Evolutionary conservation across 1,140 invertebrate species (phyloP).

Genomic region (Lepidostoma basale): DNA sequence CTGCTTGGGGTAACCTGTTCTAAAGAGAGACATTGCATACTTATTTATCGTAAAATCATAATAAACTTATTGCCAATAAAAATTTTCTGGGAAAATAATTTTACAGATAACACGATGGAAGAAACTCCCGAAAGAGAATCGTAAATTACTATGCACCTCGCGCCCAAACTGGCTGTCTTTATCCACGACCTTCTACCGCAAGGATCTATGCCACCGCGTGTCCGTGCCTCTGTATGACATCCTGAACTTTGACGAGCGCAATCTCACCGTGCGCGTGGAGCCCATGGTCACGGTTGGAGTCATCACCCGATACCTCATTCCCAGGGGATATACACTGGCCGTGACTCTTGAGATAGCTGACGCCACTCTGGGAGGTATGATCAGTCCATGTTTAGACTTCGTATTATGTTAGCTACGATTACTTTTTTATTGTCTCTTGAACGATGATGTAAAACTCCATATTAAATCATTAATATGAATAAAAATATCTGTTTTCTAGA

Average conservation of each 20-base stretch:
- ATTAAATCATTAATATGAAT: neutral
- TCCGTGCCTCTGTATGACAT: slow-evolving; percentile 71
- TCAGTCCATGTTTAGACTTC: no score
- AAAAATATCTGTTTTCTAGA: neutral
- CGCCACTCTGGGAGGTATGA: slow-evolving; percentile 71
- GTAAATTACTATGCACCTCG: slow-evolving; percentile 68
- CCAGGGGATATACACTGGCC: slow-evolving; percentile 78
- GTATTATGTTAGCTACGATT: neutral
- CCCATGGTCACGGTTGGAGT: slow-evolving; percentile 84
- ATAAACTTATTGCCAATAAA: no score
- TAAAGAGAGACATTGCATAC: no score
- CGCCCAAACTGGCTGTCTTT: slow-evolving; percentile 72
- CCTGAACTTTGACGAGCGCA: slow-evolving; percentile 68
- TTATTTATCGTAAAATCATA: no score
- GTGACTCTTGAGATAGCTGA: slow-evolving; percentile 83
- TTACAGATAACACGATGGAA: slow-evolving; percentile 64
- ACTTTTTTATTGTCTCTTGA: no score
- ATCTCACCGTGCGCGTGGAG: slow-evolving; percentile 73
- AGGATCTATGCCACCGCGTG: slow-evolving; percentile 67
- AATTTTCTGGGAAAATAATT: no score
- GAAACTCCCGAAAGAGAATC: slow-evolving; percentile 56
- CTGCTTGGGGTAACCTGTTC: no score
- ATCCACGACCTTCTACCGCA: slow-evolving; percentile 70
- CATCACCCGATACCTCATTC: slow-evolving; percentile 73
- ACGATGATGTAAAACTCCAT: neutral